A percentile compares a stretch with the other conserved stretches of the same genome.
Evolutionary conservation across 1,140 invertebrate genomes (phyloP).

Genomic region (Sycobia sp.): DNA sequence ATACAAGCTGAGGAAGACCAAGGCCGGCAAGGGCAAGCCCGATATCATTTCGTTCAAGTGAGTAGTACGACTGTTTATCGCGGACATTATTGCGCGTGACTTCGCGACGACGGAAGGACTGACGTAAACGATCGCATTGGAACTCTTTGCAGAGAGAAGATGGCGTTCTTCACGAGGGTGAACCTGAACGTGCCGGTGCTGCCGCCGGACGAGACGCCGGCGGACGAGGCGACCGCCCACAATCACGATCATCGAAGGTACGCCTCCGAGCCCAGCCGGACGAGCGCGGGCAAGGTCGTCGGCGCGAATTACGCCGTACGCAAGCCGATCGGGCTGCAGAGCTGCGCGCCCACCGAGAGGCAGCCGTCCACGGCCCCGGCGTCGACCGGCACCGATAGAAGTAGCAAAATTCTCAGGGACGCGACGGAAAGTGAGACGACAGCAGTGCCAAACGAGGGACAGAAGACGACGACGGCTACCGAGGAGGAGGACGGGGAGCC

Average conservation of each 20-base stretch:
- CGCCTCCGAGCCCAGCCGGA: conserved; percentile 47
- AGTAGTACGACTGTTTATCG: conserved; percentile 55
- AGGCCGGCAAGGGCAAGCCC: conserved; percentile 86
- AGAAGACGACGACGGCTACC: not conserved
- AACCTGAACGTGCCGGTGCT: conserved; percentile 78
- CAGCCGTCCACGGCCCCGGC: not conserved
- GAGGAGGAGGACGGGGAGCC: conserved; percentile 57
- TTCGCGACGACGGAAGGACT: too few species aligned
- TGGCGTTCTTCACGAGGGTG: conserved; percentile 89
- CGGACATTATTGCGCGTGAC: too few species aligned
- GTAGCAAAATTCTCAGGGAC: conserved; percentile 16
- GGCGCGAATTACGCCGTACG: not conserved
- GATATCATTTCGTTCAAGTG: conserved; percentile 93
- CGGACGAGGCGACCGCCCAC: not conserved
- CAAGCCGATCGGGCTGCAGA: not conserved
- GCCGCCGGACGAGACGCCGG: conserved; percentile 67
- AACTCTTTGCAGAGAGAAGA: conserved; percentile 84
- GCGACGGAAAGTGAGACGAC: not conserved
- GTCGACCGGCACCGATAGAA: conserved; percentile 13
- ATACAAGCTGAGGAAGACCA: conserved; percentile 84
- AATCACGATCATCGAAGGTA: conserved; percentile 49
- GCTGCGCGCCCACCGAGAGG: not conserved
- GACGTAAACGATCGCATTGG: too few species aligned
- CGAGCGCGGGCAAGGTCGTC: not conserved
- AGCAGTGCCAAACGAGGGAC: not conserved